A percentile compares a stretch with the other conserved stretches of the same genome.
Conservation (phyloP, 2,797 vertebrate genomes). For the Erpetoichthys calabaricus region DNA sequence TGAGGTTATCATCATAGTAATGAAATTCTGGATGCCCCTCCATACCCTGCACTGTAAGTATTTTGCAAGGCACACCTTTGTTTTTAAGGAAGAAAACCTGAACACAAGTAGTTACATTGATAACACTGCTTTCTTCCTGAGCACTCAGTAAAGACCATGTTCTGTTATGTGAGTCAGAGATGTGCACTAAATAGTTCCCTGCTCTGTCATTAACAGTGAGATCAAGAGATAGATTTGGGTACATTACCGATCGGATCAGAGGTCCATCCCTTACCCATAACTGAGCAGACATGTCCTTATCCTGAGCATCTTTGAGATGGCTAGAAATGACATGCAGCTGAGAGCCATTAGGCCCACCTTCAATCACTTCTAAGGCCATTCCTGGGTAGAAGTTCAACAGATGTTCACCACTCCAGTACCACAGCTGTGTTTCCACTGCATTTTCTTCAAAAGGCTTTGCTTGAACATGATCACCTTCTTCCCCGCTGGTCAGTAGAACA, state of each 20-base stretch:
- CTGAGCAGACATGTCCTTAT: background rate
- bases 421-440: slow-evolving; percentile 7
- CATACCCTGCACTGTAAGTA: slow-evolving; percentile 4
- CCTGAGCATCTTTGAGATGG: background rate
- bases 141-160: slow-evolving; percentile 7
- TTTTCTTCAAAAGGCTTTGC: slow-evolving; percentile 1
- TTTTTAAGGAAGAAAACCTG: slow-evolving; percentile 6
- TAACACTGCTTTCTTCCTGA: background rate
- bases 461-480: background rate
- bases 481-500: slow-evolving; percentile 2
- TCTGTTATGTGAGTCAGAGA: background rate
- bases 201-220: background rate
- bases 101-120: slow-evolving; percentile 7
- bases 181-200: background rate
- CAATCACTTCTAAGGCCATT: slow-evolving; percentile 1
- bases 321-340: background rate
- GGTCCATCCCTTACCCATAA: slow-evolving; percentile 3
- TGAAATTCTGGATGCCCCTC: background rate
- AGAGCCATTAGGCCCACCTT: background rate
- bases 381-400: slow-evolving; percentile 9
- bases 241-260: slow-evolving; percentile 1
- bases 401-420: slow-evolving; percentile 10
- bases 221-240: slow-evolving; percentile 1
- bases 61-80: slow-evolving; percentile 5
- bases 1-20: background rate